A percentile compares a stretch with the other conserved stretches of the same genome.
phyloP scores from a whole-genome alignment of 2,113 vertebrate species.

The Panthera uncia region DNA sequence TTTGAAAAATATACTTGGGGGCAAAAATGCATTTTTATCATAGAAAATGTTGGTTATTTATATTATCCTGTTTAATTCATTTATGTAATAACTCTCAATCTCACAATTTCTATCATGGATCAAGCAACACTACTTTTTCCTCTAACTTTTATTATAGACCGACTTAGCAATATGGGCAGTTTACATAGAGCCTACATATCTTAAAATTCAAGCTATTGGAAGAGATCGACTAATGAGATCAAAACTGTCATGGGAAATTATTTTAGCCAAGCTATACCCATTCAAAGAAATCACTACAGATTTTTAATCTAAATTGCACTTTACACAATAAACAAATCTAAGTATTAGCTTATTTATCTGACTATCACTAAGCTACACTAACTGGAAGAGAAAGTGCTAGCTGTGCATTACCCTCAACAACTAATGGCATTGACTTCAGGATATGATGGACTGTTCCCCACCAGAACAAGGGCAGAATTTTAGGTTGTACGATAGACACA shows the following conservation, averaged over 20 bases:
- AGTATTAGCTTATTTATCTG: neutral
- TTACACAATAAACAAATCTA: neutral
- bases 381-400: neutral
- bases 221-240: neutral
- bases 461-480: neutral
- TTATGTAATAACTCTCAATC: neutral
- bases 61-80: neutral
- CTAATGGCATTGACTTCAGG: neutral
- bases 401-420: neutral
- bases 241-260: slow-evolving; percentile 14
- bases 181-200: neutral
- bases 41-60: neutral
- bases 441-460: neutral
- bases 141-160: slow-evolving; percentile 2
- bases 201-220: neutral
- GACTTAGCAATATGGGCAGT: neutral
- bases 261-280: neutral
- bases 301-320: neutral
- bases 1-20: slow-evolving; percentile 35
- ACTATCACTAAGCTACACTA: neutral
- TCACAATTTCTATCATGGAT: neutral
- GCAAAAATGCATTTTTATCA: slow-evolving; percentile 17
- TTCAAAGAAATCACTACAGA: neutral
- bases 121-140: neutral
- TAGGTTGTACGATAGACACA: neutral